Base-by-base conservation (phyloP, 2,888 invertebrate species). In the Agrotis clavis region DNA sequence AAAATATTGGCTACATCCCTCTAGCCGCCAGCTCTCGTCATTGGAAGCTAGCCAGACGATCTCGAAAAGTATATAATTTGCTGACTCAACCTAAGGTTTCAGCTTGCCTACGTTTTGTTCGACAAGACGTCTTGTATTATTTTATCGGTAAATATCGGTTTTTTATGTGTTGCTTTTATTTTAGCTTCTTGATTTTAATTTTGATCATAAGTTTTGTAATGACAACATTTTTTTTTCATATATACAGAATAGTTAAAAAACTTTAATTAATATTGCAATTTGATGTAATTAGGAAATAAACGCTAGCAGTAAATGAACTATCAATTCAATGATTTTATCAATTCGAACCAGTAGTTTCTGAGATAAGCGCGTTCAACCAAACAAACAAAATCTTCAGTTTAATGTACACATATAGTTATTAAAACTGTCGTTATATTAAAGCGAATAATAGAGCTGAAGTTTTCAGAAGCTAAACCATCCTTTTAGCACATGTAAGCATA, bases 21-120 rank as follows among this genome's bases (percentile, higher is more conserved):
- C 74, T 67, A 78, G 67, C 80, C 72, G 54, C 74, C 69, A 71
- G 72, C 77, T 79, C 81, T 71, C 66, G 71, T 83, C 76, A 82
- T 86, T 88, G 88, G 88, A 85, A 69, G 68, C 69, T 35, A 56
- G 88, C 88, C 88, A 88, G 84, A 80, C 66, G 64, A 63, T 71
- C 68, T 79, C 72, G 78, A 83, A 83, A 76, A 83, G 72, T 84
- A 78, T 86, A 76, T 76, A 87, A 83, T 86, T 78, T 79, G 84
- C 86, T 83, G 86, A 87, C 74, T 75, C 82, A 67, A 79, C 51
- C 45, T 71, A 66, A 66, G 67, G 56, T 66, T 84, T 82, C 79
- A 71, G 65, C 68, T 73, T 77, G 70, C 77, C 69, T 79, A 79
- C 75, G 74, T 79, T 82, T 74, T 69, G 56, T 74, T 62, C 13